Evolutionary conservation across 2,113 vertebrate genomes (phyloP), one percentile per base, ranked within the genome.

Genomic region (Heterotilapia buettikoferi): DNA sequence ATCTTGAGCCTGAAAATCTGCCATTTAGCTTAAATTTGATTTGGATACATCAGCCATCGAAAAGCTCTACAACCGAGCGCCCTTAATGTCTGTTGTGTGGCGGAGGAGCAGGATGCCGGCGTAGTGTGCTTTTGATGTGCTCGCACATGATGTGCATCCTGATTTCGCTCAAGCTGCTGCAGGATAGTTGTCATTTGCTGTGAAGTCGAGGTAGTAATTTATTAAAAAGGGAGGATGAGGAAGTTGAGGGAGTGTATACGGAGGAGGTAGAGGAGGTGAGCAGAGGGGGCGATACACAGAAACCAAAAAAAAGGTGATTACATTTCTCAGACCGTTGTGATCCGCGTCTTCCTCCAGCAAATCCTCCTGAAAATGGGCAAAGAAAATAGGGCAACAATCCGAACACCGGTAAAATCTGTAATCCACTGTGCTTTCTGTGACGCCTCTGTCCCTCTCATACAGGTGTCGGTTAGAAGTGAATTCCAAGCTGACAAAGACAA

Each of bases 101-200:
- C 24, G 9, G 80, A 2, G 83, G 82, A 43, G 31, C 61, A 36
- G 86, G 45, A 47, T 73, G 89, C 88, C 83, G 71, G 86, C 47
- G 57, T 80, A 56, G 83, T 66, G 38, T 54, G 86, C 89, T 87
- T 91, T 83, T 92, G 83, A 92, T 92, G 85, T 86, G 84, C 84
- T 13, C 71, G 84, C 63, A 86, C 90, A 86, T 84, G 91, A 94
- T 10, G 24, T 73, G 90, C 90, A 91, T 93, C 80, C 86, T 89
- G 92, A 94, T 94, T 86, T 82, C 13, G 81, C 80, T 90, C 84
- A 85, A 68, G 86, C 86, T 57, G 88, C 87, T 38, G 90, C 80
- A 57, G 82, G 82, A 88, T 82, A 89, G 87, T 86, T 90, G 88
- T 91, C 73, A 82, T 92, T 90, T 92, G 83, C 81, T 85, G 73